Evolutionary conservation across 2,797 vertebrate species (phyloP), one percentile per base, ranked within the genome.

Genomic region (Aselliscus stoliczkanus): DNA sequence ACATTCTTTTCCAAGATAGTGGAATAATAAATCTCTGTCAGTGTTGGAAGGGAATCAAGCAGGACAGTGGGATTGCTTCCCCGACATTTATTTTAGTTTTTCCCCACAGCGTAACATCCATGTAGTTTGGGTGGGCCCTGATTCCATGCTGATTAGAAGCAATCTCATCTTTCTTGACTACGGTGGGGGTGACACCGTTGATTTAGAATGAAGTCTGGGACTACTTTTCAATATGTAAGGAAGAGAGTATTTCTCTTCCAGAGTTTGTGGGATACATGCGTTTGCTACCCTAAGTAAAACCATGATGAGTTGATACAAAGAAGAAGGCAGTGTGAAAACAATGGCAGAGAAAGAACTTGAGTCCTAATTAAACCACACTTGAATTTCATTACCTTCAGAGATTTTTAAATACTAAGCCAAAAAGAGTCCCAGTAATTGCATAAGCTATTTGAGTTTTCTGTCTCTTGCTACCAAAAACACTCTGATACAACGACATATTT

Each of bases 101-200:
- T 7, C 5, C 3, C 7, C 7, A n/a, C 47, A 2, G 0, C 23
- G 25, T 70, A 21, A 20, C 34, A 5, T 65, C 27, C 39, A 2
- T 23, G 14, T 34, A 44, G 17, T 70, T 76, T 93, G 25, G 47
- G 23, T 50, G 31, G 42, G 39, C 2, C 37, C 50, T 39, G 11
- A 15, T 47, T 60, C 47, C 10, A 29, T 6, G 27, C 7, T 13
- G 20, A 50, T 23, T 44, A 44, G 44, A 3, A 44, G 13, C 62
- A 42, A 2, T 39, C 23, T 25, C 6, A 47, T 75, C 25, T 27
- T 1, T 86, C n/a, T 62, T 31, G 72, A 56, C 2, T 2, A 9
- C n/a, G 27, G 52, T 58, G 60, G 29, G 7, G 47, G n/a, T 69
- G 31, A n/a, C 4, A 42, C 27, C 29, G 18, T 73, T 70, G 52